Base-by-base conservation (phyloP, 2,888 invertebrate species). In the Lithophane semibrunnea region DNA sequence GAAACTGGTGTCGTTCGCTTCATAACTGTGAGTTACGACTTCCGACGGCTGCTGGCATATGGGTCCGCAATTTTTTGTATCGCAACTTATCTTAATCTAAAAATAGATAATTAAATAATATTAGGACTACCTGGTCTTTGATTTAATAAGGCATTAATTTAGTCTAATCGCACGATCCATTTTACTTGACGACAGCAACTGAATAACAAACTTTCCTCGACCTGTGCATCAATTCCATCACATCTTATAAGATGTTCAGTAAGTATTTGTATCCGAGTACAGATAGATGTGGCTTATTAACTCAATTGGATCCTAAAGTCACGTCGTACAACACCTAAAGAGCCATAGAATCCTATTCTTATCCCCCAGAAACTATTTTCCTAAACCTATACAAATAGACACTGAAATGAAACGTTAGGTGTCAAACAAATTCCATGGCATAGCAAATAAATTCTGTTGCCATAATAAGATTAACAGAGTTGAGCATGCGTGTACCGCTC, bases 11-110 rank as follows among this genome's bases (percentile, higher is more conserved):
- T 96, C 96, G 95, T 94, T 94, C 94, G 96, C 95, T 93, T 96
- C 96, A 96, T 96, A 96, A 96, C 96, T 94, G 95, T 96, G 96
- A 96, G 95, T 96, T 95, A 96, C 95, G 95, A 96, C 96, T 96
- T 96, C 96, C 96, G 96, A 95, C 95, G 94, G 93, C 92, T 95
- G 96, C 93, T 89, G 85, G 88, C 96, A 96, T 93, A 95, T 96
- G 96, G 95, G 91, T 83, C 91, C 95, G 91, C 92, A 94, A 94
- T 96, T 96, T 96, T 96, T 96, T 95, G 88, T 91, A 89, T 79
- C 76, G 76, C 87, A 78, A 88, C 90, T 90, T 91, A 90, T 90
- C 85, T 86, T 75, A 64, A 86, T 90, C 92, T 91, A 89, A 90
- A 93, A 92, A 94, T 93, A 93, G 91, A 90, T 89, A 87, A 89